Percentiles rank a stretch among this genome's conserved stretches.
Conservation (phyloP, 2,888 invertebrate genomes). For the Periphyllus acericola region DNA sequence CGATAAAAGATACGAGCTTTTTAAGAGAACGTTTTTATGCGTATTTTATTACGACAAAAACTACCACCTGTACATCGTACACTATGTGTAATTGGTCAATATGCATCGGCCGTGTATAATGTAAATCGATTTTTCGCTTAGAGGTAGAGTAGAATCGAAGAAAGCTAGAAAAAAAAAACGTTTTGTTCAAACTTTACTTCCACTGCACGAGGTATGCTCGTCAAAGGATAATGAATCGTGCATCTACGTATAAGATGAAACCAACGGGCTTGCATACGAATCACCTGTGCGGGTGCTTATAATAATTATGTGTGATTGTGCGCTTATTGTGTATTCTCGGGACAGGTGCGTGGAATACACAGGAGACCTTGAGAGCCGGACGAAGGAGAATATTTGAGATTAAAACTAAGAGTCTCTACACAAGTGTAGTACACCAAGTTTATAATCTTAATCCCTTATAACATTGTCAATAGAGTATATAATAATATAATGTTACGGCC, state of each 20-base stretch:
- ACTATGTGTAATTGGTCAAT: too few relatives aligned
- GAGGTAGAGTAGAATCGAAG: too few relatives aligned
- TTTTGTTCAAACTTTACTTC: neutral
- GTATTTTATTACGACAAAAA: neutral
- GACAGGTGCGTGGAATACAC: neutral
- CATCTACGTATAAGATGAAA: too few relatives aligned
- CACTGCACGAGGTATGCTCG: too few relatives aligned
- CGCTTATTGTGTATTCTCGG: neutral
- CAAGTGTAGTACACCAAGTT: neutral
- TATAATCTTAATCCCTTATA: slow-evolving; percentile 16
- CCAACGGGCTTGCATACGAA: neutral
- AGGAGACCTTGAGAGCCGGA: neutral
- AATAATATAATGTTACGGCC: neutral
- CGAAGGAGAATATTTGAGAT: neutral
- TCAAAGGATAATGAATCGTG: too few relatives aligned
- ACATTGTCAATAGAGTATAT: slow-evolving; percentile 5
- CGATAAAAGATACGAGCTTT: neutral
- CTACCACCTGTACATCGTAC: too few relatives aligned
- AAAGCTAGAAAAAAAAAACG: neutral
- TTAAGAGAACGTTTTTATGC: neutral
- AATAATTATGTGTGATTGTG: neutral
- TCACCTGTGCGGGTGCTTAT: neutral
- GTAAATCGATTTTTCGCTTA: too few relatives aligned
- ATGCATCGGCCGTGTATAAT: too few relatives aligned
- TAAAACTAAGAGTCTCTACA: neutral